A percentile compares a stretch with the other conserved stretches of the same genome.
Conservation (phyloP, 2,797 vertebrate species). For the Hoplostethus mediterraneus region DNA sequence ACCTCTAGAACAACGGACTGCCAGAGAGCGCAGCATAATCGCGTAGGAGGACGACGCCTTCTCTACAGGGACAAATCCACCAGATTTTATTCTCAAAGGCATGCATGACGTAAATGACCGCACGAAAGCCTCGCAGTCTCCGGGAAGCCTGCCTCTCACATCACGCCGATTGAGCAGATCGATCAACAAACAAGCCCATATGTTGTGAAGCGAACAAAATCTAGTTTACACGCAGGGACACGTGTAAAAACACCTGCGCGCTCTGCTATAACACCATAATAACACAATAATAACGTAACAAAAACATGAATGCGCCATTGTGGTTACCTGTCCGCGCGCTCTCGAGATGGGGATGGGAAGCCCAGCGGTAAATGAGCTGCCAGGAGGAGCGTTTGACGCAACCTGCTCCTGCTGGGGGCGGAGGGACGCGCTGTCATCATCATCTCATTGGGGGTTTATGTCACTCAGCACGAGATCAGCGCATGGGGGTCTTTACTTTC, state of each 20-base stretch:
- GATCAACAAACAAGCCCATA: neutral
- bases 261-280: neutral
- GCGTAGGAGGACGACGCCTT: neutral
- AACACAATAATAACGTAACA: too few relatives aligned
- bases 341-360: constrained; percentile 56
- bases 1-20: neutral
- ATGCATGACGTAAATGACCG: neutral
- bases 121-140: neutral
- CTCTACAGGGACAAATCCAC: neutral
- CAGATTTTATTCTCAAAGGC: neutral
- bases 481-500: neutral
- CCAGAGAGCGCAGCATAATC: neutral
- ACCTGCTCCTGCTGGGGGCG: constrained; percentile 39
- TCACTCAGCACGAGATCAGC: neutral
- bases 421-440: neutral
- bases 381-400: constrained; percentile 66
- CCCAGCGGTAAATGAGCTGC: constrained; percentile 24
- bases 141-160: neutral
- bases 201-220: neutral
- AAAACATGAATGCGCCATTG: neutral
- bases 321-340: constrained; percentile 68
- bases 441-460: neutral
- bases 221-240: neutral
- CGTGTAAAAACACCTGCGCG: neutral
- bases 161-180: neutral